A percentile compares a stretch with the other conserved stretches of the same genome.
Conservation (phyloP, 2,797 vertebrate species). For the Macrochelys suwanniensis region DNA sequence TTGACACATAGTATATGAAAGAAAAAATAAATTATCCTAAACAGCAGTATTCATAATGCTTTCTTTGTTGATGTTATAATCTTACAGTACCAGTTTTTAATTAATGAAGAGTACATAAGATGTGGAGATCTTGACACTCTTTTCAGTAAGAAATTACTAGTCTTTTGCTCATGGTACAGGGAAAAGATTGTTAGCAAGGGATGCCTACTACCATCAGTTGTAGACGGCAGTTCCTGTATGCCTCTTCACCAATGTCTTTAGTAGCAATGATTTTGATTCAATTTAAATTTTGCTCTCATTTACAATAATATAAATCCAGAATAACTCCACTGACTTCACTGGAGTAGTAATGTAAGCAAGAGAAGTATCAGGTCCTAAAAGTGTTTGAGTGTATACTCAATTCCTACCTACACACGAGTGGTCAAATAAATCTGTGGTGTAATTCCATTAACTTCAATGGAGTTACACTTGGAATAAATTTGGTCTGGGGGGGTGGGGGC, state of each 20-base stretch:
- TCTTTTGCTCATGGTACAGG: not conserved
- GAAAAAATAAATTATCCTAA: not conserved
- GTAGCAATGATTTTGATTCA: not conserved
- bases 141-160: not conserved
- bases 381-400: not conserved
- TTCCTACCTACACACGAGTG: not conserved
- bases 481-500: not conserved
- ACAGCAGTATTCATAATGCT: not conserved
- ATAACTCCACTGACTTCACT: not conserved
- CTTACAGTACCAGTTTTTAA: not conserved
- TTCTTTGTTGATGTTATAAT: not conserved
- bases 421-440: not conserved
- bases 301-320: not conserved
- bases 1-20: not conserved
- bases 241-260: not conserved
- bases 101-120: not conserved
- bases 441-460: not conserved
- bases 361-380: not conserved
- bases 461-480: not conserved
- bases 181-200: not conserved
- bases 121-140: not conserved
- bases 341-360: not conserved
- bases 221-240: not conserved
- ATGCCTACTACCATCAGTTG: not conserved
- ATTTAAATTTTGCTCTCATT: not conserved